phyloP scores from a whole-genome alignment of 2,113 vertebrate species.

The Hippoglossus stenolepis region DNA sequence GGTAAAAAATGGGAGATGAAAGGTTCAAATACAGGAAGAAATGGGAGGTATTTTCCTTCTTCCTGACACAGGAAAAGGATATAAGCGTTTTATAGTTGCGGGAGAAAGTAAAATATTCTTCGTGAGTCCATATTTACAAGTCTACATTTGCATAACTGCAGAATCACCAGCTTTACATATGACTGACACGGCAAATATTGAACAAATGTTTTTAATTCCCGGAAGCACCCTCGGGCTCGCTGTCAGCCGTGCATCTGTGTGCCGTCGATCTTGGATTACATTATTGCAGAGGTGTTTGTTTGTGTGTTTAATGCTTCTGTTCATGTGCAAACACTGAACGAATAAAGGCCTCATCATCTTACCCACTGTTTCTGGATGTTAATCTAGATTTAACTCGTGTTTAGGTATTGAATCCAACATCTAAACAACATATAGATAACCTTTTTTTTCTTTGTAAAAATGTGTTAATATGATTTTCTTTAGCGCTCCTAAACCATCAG shows the following conservation, averaged over 20 bases:
- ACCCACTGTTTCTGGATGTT: neutral
- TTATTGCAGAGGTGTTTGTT: constrained; percentile 8
- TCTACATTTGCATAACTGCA: constrained; percentile 40
- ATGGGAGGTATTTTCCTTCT: constrained; percentile 31
- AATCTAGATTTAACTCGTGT: too few species aligned
- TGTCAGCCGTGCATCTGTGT: constrained; percentile 39
- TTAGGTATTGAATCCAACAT: too few species aligned
- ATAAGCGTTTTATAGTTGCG: neutral
- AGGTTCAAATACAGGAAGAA: constrained; percentile 40
- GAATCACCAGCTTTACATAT: constrained; percentile 51
- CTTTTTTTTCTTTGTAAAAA: too few species aligned
- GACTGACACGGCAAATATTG: constrained; percentile 49
- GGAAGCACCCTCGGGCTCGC: constrained; percentile 36
- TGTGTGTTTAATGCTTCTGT: constrained; percentile 5
- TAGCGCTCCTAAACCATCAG: neutral
- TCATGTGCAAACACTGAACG: neutral
- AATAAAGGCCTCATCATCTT: neutral
- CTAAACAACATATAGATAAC: too few species aligned
- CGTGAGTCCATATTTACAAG: constrained; percentile 27
- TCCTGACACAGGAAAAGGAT: constrained; percentile 5
- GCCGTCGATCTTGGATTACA: constrained; percentile 25
- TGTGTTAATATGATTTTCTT: too few species aligned
- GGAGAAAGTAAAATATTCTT: neutral
- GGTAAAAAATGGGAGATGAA: constrained; percentile 55
- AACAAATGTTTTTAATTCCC: constrained; percentile 55